A percentile compares a stretch with the other conserved stretches of the same genome.
phyloP scores from a whole-genome alignment of 2,888 invertebrate genomes.

The Lasioglossum calceatum region DNA sequence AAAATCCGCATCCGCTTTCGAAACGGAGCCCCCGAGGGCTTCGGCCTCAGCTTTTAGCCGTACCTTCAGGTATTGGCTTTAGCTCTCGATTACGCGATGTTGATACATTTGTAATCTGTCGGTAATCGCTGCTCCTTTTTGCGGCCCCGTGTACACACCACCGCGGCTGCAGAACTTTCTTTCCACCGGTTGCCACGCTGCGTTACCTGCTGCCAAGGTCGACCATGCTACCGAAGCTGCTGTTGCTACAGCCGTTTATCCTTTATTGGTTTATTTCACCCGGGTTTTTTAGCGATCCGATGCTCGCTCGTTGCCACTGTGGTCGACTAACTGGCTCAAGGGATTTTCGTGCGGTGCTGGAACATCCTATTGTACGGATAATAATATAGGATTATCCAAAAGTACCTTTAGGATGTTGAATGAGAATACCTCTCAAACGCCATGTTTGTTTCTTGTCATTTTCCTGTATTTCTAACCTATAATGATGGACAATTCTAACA shows the following conservation, averaged over 20 bases:
- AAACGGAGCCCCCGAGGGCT: neutral
- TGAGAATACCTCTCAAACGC: too few relatives aligned
- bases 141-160: neutral
- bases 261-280: constrained; percentile 27
- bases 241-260: constrained; percentile 27
- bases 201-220: neutral
- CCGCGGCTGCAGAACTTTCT: constrained; percentile 3
- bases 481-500: too few relatives aligned
- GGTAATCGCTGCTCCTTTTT: constrained; percentile 7
- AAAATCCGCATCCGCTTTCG: constrained; percentile 43
- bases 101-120: constrained; percentile 10
- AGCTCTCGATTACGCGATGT: constrained; percentile 19
- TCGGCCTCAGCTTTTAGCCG: neutral
- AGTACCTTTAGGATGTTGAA: too few relatives aligned
- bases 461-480: too few relatives aligned
- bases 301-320: neutral
- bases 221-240: neutral
- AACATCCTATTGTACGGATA: neutral
- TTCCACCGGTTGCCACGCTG: constrained; percentile 1
- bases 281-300: constrained; percentile 16
- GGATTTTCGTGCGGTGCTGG: neutral
- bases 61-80: neutral
- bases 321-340: neutral
- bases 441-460: too few relatives aligned
- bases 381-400: too few relatives aligned